A percentile compares a stretch with the other conserved stretches of the same genome.
These are phyloP conservation scores for Dicyrtoma fusca DNA, from an alignment of 2,888 invertebrate species.

Conservation along the genomic window DNA sequence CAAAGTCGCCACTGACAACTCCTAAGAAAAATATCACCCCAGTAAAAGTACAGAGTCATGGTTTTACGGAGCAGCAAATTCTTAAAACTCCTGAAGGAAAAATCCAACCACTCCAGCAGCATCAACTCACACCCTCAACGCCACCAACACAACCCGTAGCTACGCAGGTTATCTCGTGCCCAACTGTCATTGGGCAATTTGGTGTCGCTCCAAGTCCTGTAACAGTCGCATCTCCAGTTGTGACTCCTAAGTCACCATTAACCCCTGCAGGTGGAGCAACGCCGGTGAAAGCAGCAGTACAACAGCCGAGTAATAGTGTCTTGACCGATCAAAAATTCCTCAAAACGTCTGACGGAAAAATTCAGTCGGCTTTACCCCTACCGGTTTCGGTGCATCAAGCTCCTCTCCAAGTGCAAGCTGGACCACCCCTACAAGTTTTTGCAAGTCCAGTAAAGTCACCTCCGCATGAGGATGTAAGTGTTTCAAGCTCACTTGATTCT, in stretches of 20 bases:
- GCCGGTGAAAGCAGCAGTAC: neutral
- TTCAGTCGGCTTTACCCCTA: neutral
- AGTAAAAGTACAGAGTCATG: neutral
- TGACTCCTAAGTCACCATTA: constrained; percentile 15
- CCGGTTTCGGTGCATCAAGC: neutral
- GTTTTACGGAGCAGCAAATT: neutral
- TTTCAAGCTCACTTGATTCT: neutral
- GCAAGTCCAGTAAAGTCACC: constrained; percentile 1
- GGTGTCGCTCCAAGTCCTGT: neutral
- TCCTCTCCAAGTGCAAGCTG: neutral
- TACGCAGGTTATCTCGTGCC: neutral
- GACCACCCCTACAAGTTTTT: neutral
- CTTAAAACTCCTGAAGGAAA: constrained; percentile 7
- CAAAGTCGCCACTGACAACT: neutral
- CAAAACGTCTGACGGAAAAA: constrained; percentile 29
- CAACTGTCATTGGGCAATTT: neutral
- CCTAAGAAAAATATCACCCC: neutral
- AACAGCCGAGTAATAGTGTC: constrained; percentile 9
- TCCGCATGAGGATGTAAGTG: neutral
- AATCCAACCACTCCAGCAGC: neutral
- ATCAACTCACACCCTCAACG: neutral
- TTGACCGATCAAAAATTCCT: constrained; percentile 19
- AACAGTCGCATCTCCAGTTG: neutral
- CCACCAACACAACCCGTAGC: neutral
- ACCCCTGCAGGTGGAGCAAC: neutral